Evolutionary conservation across 2,113 vertebrate genomes (phyloP).

Genomic region (Prochilodus magdalenae): DNA sequence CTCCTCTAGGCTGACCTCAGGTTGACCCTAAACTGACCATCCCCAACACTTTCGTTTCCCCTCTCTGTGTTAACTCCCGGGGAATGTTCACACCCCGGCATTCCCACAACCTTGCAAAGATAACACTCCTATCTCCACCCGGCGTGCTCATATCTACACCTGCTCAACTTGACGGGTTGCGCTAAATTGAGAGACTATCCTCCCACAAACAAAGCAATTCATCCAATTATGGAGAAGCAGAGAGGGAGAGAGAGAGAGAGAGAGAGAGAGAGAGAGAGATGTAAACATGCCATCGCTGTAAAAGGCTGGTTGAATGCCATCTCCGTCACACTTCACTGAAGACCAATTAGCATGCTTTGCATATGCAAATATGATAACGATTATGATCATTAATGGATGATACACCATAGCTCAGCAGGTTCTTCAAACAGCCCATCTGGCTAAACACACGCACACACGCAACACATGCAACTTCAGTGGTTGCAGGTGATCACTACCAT

Average conservation of each 20-base stretch:
- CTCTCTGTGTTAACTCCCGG: slow-evolving; percentile 18
- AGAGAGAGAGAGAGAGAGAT: slow-evolving; percentile 16
- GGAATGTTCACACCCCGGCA: slow-evolving; percentile 38
- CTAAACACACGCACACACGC: slow-evolving; percentile 18
- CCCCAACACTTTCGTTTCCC: slow-evolving; percentile 44
- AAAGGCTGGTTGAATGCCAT: slow-evolving; percentile 15
- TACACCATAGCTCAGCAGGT: slow-evolving; percentile 37
- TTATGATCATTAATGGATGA: slow-evolving; percentile 49
- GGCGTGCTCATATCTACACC: slow-evolving; percentile 12
- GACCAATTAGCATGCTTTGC: slow-evolving; percentile 28
- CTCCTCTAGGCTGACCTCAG: slow-evolving; percentile 25
- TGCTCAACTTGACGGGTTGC: slow-evolving; percentile 15
- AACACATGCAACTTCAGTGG: slow-evolving; percentile 23
- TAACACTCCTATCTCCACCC: slow-evolving; percentile 50
- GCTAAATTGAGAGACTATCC: slow-evolving; percentile 16
- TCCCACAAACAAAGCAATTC: not conserved
- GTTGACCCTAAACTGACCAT: slow-evolving; percentile 45
- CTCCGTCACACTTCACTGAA: slow-evolving; percentile 19
- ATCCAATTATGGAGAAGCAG: slow-evolving; percentile 28
- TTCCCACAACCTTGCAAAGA: slow-evolving; percentile 47
- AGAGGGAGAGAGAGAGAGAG: not conserved
- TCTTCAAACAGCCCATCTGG: slow-evolving; percentile 48
- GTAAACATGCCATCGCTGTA: slow-evolving; percentile 35
- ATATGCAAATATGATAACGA: slow-evolving; percentile 47
- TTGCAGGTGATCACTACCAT: slow-evolving; percentile 51